Evolutionary conservation across 2,888 invertebrate species (phyloP).

Genomic region (Parnassius glacialis): DNA sequence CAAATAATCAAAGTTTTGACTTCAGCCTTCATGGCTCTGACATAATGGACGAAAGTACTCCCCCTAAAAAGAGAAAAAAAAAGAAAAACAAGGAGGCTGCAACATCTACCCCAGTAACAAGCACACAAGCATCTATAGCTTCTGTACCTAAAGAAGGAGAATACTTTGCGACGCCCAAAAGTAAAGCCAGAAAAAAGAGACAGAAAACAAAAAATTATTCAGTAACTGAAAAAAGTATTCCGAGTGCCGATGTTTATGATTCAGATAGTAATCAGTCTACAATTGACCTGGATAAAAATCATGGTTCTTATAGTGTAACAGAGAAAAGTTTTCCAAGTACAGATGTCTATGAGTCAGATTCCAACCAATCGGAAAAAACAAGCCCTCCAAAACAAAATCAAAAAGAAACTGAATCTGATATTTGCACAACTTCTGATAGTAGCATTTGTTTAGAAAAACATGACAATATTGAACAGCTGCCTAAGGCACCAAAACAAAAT

Average conservation of each 20-base stretch:
- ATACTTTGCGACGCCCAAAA: conserved; percentile 74
- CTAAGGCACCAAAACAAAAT: conserved; percentile 33
- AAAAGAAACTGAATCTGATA: conserved; percentile 33
- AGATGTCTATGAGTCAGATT: conserved; percentile 82
- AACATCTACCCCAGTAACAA: conserved; percentile 52
- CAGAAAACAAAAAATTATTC: conserved; percentile 61
- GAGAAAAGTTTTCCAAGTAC: conserved; percentile 64
- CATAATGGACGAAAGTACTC: conserved; percentile 56
- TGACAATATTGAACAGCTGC: conserved; percentile 24
- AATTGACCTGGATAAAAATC: conserved; percentile 47
- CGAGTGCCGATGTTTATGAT: conserved; percentile 78
- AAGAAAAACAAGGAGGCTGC: conserved; percentile 60
- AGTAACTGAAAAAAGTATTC: conserved; percentile 60
- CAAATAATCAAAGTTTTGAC: conserved; percentile 67
- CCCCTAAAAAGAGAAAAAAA: conserved; percentile 67
- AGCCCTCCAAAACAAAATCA: conserved; percentile 30
- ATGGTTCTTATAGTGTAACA: conserved; percentile 54
- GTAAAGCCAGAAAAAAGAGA: conserved; percentile 70
- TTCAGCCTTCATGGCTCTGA: conserved; percentile 75
- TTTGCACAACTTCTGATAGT: conserved; percentile 42
- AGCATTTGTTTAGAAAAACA: conserved; percentile 31
- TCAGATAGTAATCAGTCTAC: conserved; percentile 78
- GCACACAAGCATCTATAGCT: conserved; percentile 33
- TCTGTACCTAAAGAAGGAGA: conserved; percentile 44
- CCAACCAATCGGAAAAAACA: conserved; percentile 58